A percentile compares a stretch with the other conserved stretches of the same genome.
phyloP scores from a whole-genome alignment of 2,113 vertebrate species.

The Urocitellus parryii region DNA sequence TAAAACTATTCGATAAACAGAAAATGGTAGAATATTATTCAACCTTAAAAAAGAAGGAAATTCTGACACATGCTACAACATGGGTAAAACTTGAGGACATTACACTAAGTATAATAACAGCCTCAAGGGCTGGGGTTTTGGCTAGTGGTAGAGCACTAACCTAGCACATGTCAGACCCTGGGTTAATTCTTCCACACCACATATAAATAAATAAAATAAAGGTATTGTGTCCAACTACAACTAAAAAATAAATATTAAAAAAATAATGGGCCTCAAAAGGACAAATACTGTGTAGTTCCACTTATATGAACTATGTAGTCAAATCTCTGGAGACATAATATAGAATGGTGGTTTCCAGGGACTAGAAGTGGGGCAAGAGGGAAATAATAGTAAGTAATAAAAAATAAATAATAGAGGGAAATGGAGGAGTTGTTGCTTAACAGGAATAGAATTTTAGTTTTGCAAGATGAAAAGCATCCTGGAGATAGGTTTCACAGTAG shows the following conservation, averaged over 20 bases:
- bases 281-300: neutral
- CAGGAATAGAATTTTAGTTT: neutral
- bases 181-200: too few species aligned
- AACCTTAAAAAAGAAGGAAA: neutral
- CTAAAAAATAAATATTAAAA: too few species aligned
- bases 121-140: neutral
- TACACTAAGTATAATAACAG: neutral
- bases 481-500: neutral
- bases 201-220: too few species aligned
- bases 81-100: neutral
- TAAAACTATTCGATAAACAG: neutral
- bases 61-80: neutral
- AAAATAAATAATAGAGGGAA: neutral
- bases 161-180: too few species aligned
- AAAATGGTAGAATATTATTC: constrained; percentile 10
- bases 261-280: neutral
- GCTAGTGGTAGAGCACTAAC: too few species aligned
- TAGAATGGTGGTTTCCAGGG: neutral
- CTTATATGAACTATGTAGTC: neutral
- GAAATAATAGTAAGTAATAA: neutral
- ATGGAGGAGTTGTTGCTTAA: neutral
- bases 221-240: too few species aligned
- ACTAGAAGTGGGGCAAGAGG: neutral
- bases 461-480: neutral
- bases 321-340: neutral